Evolutionary conservation across 2,888 invertebrate species (phyloP), one percentile per base, ranked within the genome.

Genomic region (Trachelus tabidus): DNA sequence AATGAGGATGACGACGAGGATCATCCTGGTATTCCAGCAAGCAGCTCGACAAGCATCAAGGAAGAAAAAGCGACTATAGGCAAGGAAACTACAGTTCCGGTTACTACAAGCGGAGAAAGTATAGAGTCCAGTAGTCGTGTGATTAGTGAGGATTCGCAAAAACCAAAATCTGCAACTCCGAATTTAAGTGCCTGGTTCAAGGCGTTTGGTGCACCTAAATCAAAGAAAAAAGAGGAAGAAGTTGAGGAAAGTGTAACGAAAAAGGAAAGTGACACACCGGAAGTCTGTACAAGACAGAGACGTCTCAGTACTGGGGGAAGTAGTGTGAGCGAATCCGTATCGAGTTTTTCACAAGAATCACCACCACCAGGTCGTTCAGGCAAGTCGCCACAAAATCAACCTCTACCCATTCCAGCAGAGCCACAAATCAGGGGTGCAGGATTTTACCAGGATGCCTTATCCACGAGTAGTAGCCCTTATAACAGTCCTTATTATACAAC

Each of bases 101-200:
- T 84, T 56, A 83, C 82, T 74, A 88, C 84, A 30, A 88, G 86
- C 75, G 87, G 87, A 56, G 87, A 85, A 75, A 83, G 85, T 11
- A 86, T 86, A 69, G 82, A 84, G 35, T 88, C 79, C 40, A 81
- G 81, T 79, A 77, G 34, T 68, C 79, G 37, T 77, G 33, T 40
- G 76, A n/a, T 34, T 79, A 83, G 68, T 34, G 90, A 91, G 81
- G 91, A 92, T 84, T 80, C 91, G 81, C 94, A 93, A 81, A 93
- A 94, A 86, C 94, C 94, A 81, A 95, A 95, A 89, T 86, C 90
- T 3, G 95, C 96, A 31, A 96, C 96, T 68, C 97, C 97, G 1
- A 97, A 97, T 92, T 93, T 97, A 78, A 97, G 97, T 89, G 97
- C 97, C 37, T 98, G 97, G 97, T 96, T 97, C 82, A 97, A 97